These are phyloP conservation scores for Caloenas nicobarica DNA, from an alignment of 2,113 vertebrate genomes.

Conservation along the genomic window DNA sequence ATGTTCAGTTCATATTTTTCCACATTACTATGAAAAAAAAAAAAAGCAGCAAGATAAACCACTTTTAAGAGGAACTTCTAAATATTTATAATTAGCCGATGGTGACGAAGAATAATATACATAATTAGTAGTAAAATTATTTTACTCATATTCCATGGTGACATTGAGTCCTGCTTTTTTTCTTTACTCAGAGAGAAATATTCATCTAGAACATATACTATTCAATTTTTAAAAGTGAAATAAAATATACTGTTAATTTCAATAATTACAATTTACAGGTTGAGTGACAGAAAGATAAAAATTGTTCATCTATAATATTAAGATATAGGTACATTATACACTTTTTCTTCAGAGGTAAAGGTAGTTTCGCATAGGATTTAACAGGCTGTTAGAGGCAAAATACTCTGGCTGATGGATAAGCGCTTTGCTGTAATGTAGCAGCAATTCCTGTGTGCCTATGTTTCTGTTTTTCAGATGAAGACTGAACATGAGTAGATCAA, in stretches of 20 bases:
- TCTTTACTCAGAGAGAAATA: background rate
- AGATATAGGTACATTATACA: background rate
- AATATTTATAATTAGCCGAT: background rate
- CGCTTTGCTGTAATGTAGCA: background rate
- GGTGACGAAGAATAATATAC: background rate
- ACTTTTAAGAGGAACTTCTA: background rate
- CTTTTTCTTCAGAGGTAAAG: background rate
- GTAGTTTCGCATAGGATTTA: background rate
- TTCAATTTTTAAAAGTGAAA: background rate
- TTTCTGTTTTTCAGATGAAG: background rate
- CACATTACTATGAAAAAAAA: background rate
- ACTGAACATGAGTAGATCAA: background rate
- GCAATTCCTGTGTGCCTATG: background rate
- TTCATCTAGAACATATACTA: background rate
- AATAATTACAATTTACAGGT: background rate
- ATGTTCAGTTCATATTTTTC: background rate
- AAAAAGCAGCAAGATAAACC: background rate
- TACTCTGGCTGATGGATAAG: background rate
- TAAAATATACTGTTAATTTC: background rate
- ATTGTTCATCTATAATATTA: background rate
- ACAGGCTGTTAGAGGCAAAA: background rate
- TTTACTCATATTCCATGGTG: background rate
- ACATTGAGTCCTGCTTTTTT: background rate
- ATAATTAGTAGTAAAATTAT: background rate
- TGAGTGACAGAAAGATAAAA: background rate